Evolutionary conservation across 2,888 invertebrate species (phyloP).

Genomic region (Theretra japonica): DNA sequence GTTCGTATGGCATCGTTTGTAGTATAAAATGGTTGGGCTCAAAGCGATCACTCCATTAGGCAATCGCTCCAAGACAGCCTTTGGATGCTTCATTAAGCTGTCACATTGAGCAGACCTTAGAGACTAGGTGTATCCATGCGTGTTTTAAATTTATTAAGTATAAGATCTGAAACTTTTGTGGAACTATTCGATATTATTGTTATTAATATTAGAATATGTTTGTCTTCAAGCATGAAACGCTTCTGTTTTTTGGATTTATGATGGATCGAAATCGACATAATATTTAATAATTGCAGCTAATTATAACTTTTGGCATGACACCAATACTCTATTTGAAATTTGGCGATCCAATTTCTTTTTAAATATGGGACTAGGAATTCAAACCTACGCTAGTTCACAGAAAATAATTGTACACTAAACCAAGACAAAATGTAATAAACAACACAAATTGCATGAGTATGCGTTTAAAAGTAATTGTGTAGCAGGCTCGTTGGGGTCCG

Average conservation of each 20-base stretch:
- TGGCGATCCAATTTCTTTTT: too few species aligned
- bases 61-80: conserved; percentile 3
- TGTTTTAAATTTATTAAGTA: not conserved
- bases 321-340: too few species aligned
- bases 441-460: not conserved
- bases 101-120: conserved; percentile 3
- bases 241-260: too few species aligned
- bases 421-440: not conserved
- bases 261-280: too few species aligned
- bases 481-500: not conserved
- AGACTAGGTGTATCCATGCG: not conserved
- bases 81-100: conserved; percentile 9
- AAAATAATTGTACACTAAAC: not conserved
- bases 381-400: too few species aligned
- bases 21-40: not conserved
- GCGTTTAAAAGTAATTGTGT: not conserved
- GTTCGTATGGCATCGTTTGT: not conserved
- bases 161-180: too few species aligned
- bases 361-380: too few species aligned
- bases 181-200: too few species aligned
- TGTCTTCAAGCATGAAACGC: too few species aligned
- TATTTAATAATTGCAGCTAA: too few species aligned
- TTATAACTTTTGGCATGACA: too few species aligned
- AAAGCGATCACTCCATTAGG: conserved; percentile 12
- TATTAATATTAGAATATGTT: too few species aligned